These are phyloP conservation scores for Pelecanus crispus DNA, from an alignment of 2,113 vertebrate genomes.

Conservation along the genomic window DNA sequence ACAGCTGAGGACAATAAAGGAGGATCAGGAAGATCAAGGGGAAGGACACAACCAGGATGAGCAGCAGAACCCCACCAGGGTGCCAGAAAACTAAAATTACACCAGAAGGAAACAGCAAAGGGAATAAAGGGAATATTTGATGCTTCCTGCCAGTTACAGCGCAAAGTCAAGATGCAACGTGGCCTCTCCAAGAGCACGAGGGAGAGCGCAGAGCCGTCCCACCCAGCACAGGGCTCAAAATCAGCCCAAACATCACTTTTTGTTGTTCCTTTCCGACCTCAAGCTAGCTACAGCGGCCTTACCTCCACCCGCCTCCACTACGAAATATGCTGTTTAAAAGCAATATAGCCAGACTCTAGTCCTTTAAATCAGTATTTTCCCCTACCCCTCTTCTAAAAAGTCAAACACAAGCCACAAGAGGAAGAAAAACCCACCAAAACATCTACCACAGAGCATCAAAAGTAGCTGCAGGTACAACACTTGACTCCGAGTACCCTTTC, in stretches of 20 bases:
- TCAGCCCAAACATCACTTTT: neutral
- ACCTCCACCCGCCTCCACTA: neutral
- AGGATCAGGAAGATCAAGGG: neutral
- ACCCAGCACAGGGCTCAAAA: neutral
- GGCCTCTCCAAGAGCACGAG: neutral
- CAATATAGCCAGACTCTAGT: neutral
- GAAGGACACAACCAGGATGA: neutral
- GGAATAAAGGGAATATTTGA: neutral
- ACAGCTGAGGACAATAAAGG: neutral
- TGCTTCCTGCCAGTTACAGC: neutral
- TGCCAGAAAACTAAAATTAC: neutral
- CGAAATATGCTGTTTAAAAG: neutral
- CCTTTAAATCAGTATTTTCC: neutral
- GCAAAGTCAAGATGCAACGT: neutral
- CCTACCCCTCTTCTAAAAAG: neutral
- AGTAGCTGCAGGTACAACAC: neutral
- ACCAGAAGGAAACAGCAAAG: neutral
- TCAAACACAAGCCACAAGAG: neutral
- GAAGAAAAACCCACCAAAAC: neutral
- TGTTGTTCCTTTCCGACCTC: neutral
- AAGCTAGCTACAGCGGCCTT: neutral
- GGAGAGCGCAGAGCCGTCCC: neutral
- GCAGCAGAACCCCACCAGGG: neutral
- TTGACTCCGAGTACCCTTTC: slow-evolving; percentile 7
- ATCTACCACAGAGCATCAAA: neutral